Percentiles rank a stretch among this genome's conserved stretches.
These are phyloP conservation scores for Leptothorax acervorum DNA, from an alignment of 2,888 invertebrate genomes.

Conservation along the genomic window DNA sequence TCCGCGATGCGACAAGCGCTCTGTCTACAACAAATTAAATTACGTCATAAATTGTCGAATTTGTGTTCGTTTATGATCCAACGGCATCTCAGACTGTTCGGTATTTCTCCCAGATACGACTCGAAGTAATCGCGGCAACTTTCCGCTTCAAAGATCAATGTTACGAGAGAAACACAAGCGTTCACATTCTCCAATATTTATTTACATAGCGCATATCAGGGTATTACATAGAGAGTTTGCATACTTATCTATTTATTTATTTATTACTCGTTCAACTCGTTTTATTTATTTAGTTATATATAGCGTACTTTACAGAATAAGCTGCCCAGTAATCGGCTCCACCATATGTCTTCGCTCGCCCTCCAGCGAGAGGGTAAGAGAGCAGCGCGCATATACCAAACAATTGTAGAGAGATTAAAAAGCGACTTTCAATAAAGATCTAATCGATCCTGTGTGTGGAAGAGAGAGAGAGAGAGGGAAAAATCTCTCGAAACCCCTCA, in stretches of 20 bases:
- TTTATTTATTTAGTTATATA: conserved; percentile 72
- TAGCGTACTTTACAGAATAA: conserved; percentile 74
- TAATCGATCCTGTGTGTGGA: conserved; percentile 19
- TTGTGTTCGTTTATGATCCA: neutral
- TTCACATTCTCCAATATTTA: conserved; percentile 56
- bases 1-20: neutral
- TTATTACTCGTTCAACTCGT: conserved; percentile 65
- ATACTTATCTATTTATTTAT: conserved; percentile 71
- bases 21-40: conserved; percentile 3
- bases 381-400: conserved; percentile 53
- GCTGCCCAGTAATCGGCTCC: conserved; percentile 60
- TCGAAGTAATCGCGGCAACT: neutral
- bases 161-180: neutral
- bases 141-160: neutral
- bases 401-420: conserved; percentile 49
- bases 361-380: conserved; percentile 46
- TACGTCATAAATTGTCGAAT: neutral
- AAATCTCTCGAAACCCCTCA: conserved; percentile 58
- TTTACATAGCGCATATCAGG: conserved; percentile 71
- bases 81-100: neutral
- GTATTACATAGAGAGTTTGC: conserved; percentile 65
- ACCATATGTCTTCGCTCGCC: conserved; percentile 53
- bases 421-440: conserved; percentile 43
- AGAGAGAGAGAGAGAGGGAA: neutral
- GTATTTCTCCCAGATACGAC: neutral